A percentile compares a stretch with the other conserved stretches of the same genome.
Evolutionary conservation across 2,113 vertebrate genomes (phyloP).

Genomic region (Progne subis): DNA sequence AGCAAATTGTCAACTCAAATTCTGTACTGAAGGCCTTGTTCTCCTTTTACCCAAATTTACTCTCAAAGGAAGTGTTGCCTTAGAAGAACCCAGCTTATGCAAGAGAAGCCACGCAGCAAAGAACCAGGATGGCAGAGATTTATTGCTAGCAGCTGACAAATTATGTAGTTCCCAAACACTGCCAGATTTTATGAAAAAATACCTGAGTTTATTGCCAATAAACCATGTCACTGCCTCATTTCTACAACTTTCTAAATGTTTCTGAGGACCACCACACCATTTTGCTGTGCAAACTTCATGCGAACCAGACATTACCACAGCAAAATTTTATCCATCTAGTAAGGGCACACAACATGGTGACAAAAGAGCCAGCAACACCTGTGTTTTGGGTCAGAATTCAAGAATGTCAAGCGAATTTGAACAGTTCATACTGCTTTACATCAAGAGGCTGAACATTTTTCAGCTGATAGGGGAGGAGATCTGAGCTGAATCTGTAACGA

Average conservation of each 20-base stretch:
- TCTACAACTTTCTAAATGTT: background rate
- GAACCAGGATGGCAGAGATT: background rate
- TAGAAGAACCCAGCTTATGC: background rate
- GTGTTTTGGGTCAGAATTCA: background rate
- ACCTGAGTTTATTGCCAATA: background rate
- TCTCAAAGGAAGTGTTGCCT: background rate
- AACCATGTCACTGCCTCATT: background rate
- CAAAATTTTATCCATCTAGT: background rate
- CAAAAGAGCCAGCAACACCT: background rate
- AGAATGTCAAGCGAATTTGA: background rate
- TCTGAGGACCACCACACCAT: background rate
- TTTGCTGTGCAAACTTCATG: background rate
- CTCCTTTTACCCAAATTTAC: background rate
- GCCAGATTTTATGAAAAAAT: background rate
- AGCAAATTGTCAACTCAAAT: background rate
- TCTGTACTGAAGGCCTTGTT: background rate
- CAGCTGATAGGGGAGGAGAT: background rate
- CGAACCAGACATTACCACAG: background rate
- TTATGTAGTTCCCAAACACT: background rate
- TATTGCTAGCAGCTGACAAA: conserved; percentile 5
- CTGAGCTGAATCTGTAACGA: background rate
- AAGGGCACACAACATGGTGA: background rate
- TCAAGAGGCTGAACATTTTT: background rate
- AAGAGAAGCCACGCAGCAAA: background rate
- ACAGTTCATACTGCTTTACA: background rate